These are phyloP conservation scores for Synergus itoensis DNA, from an alignment of 2,888 invertebrate genomes.

Conservation along the genomic window DNA sequence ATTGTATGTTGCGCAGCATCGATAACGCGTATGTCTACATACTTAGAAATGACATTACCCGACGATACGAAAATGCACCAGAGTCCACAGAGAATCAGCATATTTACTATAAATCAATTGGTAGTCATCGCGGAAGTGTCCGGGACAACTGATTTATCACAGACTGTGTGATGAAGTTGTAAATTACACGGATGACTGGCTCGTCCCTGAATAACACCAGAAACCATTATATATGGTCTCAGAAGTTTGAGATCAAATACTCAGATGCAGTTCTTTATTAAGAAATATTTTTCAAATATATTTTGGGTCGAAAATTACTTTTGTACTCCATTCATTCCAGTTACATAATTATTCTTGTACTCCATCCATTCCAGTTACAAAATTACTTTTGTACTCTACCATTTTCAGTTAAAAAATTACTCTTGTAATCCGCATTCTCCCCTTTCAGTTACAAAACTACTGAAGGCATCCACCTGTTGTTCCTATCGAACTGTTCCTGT, in stretches of 20 bases:
- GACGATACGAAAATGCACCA: conserved; percentile 55
- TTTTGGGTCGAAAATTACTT: neutral
- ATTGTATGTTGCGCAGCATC: conserved; percentile 65
- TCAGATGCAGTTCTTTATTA: too few relatives aligned
- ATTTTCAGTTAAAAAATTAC: too few relatives aligned
- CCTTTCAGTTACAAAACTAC: neutral
- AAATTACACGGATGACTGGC: conserved; percentile 15
- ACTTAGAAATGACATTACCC: conserved; percentile 70
- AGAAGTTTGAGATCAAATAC: too few relatives aligned
- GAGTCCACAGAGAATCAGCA: conserved; percentile 34
- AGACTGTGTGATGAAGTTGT: conserved; percentile 20
- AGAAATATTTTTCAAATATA: too few relatives aligned
- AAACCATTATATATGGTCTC: neutral
- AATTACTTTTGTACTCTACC: too few relatives aligned
- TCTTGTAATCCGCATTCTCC: too few relatives aligned
- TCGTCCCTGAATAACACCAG: neutral
- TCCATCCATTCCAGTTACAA: neutral
- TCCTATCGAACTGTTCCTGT: neutral
- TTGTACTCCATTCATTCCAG: conserved; percentile 42
- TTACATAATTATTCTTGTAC: neutral
- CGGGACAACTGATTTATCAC: conserved; percentile 13
- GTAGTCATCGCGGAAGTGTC: conserved; percentile 26
- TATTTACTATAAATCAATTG: conserved; percentile 38
- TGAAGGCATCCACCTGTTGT: neutral
- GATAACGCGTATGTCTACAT: conserved; percentile 60